A percentile compares a stretch with the other conserved stretches of the same genome.
Evolutionary conservation across 2,797 vertebrate species (phyloP).

Genomic region (Malurus leucopterus): DNA sequence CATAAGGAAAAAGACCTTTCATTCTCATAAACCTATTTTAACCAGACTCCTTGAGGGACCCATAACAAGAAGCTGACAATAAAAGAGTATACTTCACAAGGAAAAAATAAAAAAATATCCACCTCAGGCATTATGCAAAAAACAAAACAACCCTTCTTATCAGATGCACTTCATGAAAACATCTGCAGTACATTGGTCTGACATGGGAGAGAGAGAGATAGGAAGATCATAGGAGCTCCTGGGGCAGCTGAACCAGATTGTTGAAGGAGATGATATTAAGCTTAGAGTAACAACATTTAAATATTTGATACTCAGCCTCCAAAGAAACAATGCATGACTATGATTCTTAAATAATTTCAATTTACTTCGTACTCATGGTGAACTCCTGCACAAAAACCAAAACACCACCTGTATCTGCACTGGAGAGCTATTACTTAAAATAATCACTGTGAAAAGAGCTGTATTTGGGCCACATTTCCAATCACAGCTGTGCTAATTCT

Average conservation of each 20-base stretch:
- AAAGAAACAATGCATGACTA: background rate
- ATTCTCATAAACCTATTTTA: background rate
- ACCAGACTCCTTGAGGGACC: background rate
- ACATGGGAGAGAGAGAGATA: background rate
- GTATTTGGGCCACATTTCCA: background rate
- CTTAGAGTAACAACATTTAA: background rate
- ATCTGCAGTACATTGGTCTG: background rate
- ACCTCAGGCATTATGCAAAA: background rate
- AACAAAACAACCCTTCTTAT: background rate
- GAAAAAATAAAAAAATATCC: background rate
- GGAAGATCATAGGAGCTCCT: background rate
- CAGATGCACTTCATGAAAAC: background rate
- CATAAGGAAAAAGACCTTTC: background rate
- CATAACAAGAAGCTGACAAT: background rate
- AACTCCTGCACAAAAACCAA: background rate
- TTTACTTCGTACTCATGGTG: background rate
- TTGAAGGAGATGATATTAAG: background rate
- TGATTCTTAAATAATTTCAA: background rate
- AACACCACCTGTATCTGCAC: background rate
- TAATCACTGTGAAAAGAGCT: background rate
- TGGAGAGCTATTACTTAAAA: background rate
- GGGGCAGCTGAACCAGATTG: background rate
- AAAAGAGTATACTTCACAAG: background rate
- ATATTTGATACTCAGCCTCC: background rate
- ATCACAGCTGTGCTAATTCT: background rate